Percentiles rank a stretch among this genome's conserved stretches.
Evolutionary conservation across 2,888 invertebrate species (phyloP).

Genomic region (Lycocerus yunnanus): DNA sequence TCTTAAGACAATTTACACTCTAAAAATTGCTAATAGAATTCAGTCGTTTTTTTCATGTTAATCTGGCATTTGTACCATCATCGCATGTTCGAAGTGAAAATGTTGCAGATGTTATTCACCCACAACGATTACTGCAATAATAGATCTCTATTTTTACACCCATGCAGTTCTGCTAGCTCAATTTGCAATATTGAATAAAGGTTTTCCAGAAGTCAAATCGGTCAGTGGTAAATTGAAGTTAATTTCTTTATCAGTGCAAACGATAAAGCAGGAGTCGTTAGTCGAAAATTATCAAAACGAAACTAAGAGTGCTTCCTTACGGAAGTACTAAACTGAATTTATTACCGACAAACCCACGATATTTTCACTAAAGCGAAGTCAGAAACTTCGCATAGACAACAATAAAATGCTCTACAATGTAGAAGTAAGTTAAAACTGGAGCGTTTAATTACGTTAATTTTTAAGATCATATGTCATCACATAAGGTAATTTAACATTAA

Average conservation of each 20-base stretch:
- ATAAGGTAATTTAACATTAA: constrained; percentile 1
- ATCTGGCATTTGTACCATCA: neutral
- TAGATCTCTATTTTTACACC: constrained; percentile 5
- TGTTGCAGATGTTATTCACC: constrained; percentile 2
- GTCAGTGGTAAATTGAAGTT: neutral
- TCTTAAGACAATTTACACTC: neutral
- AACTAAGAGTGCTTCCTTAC: neutral
- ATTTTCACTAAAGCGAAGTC: neutral
- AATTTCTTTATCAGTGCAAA: neutral
- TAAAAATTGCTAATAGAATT: neutral
- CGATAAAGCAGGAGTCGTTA: neutral
- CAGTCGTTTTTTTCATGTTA: neutral
- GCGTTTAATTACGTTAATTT: neutral
- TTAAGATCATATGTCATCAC: constrained; percentile 4
- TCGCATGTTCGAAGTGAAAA: neutral
- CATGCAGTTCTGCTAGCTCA: neutral
- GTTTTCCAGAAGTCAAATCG: neutral
- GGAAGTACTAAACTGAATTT: neutral
- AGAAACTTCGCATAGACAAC: neutral
- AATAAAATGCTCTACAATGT: neutral
- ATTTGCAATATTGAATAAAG: neutral
- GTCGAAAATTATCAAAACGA: neutral
- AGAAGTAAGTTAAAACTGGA: neutral
- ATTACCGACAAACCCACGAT: neutral
- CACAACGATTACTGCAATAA: constrained; percentile 2